Evolutionary conservation across 2,888 invertebrate genomes (phyloP).

Genomic region (Drosophila eohydei): DNA sequence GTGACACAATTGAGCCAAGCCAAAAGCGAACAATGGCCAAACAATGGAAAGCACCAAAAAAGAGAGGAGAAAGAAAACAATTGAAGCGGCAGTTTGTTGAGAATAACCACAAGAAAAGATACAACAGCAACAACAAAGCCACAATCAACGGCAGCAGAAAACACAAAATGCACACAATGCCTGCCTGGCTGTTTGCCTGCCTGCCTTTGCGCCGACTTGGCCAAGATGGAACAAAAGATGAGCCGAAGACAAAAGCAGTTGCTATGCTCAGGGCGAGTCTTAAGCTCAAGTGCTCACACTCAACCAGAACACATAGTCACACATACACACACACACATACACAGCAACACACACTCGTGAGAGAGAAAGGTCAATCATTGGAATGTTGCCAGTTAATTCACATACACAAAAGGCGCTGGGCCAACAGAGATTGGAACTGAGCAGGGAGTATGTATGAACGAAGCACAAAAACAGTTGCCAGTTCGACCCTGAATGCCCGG

Average conservation of each 20-base stretch:
- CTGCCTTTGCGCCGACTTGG: constrained; percentile 27
- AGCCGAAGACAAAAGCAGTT: constrained; percentile 72
- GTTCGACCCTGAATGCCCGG: constrained; percentile 44
- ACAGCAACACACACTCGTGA: neutral
- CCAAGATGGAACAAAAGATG: constrained; percentile 71
- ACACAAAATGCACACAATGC: constrained; percentile 67
- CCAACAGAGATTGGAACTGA: constrained; percentile 9
- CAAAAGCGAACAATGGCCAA: constrained; percentile 42
- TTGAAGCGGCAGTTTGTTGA: constrained; percentile 55
- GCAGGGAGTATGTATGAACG: neutral
- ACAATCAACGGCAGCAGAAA: constrained; percentile 46
- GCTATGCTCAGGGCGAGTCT: constrained; percentile 69
- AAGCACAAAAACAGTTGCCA: constrained; percentile 44
- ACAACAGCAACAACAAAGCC: constrained; percentile 45
- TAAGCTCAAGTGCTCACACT: constrained; percentile 62
- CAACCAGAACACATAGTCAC: constrained; percentile 26
- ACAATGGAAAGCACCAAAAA: constrained; percentile 51
- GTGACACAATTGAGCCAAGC: constrained; percentile 63
- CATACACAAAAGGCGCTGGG: constrained; percentile 62
- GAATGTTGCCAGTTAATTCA: constrained; percentile 78
- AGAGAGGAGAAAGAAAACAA: constrained; percentile 26
- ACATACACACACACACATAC: constrained; percentile 17
- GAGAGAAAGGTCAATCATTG: constrained; percentile 74
- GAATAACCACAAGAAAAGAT: constrained; percentile 53
- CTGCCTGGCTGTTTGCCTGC: constrained; percentile 33